These are phyloP conservation scores for Phoeniculus purpureus DNA, from an alignment of 2,797 vertebrate genomes.

Conservation along the genomic window DNA sequence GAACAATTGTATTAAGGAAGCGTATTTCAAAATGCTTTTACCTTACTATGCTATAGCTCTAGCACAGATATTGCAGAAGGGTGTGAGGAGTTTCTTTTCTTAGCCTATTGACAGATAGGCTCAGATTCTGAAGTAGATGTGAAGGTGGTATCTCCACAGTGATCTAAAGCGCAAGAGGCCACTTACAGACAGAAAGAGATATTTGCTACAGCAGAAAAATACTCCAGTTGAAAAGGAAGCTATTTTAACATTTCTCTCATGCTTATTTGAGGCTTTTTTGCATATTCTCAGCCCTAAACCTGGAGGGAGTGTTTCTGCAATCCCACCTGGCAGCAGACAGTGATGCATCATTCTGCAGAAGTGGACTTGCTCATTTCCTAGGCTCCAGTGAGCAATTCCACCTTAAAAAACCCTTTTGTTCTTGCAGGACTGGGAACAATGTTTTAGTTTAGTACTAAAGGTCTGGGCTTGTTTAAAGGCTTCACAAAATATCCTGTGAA, in stretches of 20 bases:
- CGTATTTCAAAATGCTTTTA: neutral
- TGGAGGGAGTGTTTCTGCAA: neutral
- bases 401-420: neutral
- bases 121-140: neutral
- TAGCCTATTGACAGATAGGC: neutral
- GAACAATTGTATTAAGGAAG: neutral
- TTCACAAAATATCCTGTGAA: neutral
- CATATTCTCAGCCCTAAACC: neutral
- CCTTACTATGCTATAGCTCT: neutral
- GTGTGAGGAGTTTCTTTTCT: accelerated
- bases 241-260: neutral
- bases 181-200: neutral
- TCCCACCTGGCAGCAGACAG: neutral
- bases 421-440: neutral
- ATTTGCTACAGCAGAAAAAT: neutral
- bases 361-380: neutral
- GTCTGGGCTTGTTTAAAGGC: neutral
- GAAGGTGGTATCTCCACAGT: neutral
- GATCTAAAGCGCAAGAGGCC: neutral
- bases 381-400: neutral
- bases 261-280: neutral
- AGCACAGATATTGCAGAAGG: neutral
- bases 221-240: accelerated
- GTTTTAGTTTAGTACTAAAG: neutral
- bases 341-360: neutral